Evolutionary conservation across 2,888 invertebrate genomes (phyloP).

Genomic region (Nemoura dubitans): DNA sequence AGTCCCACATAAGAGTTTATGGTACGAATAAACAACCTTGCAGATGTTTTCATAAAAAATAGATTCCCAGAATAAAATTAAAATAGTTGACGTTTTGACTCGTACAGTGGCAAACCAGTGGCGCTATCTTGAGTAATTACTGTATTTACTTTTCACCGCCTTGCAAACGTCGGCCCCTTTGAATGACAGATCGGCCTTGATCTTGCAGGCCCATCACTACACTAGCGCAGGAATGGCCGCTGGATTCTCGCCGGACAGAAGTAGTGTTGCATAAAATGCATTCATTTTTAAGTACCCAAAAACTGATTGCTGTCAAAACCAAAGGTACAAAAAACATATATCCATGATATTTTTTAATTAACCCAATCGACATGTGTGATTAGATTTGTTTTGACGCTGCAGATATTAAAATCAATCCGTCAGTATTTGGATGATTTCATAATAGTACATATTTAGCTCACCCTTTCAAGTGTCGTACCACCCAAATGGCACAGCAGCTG

Average conservation of each 20-base stretch:
- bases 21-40: too few species aligned
- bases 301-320: conserved; percentile 45
- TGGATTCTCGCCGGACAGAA: conserved; percentile 4
- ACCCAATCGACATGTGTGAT: background rate
- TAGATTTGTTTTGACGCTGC: background rate
- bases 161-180: background rate
- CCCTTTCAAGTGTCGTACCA: background rate
- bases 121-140: background rate
- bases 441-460: background rate
- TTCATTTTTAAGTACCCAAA: conserved; percentile 47
- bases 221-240: conserved; percentile 7
- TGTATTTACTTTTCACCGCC: background rate
- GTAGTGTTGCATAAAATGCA: conserved; percentile 43
- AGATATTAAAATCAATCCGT: background rate
- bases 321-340: conserved; percentile 36
- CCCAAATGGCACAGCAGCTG: conserved; percentile 8
- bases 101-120: background rate
- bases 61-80: too few species aligned
- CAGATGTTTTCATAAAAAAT: too few species aligned
- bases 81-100: background rate
- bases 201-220: background rate
- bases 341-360: background rate
- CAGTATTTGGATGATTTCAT: background rate
- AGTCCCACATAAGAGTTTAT: background rate
- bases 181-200: background rate